These are phyloP conservation scores for Halesus radiatus DNA, from an alignment of 1,140 invertebrate species.

Conservation along the genomic window DNA sequence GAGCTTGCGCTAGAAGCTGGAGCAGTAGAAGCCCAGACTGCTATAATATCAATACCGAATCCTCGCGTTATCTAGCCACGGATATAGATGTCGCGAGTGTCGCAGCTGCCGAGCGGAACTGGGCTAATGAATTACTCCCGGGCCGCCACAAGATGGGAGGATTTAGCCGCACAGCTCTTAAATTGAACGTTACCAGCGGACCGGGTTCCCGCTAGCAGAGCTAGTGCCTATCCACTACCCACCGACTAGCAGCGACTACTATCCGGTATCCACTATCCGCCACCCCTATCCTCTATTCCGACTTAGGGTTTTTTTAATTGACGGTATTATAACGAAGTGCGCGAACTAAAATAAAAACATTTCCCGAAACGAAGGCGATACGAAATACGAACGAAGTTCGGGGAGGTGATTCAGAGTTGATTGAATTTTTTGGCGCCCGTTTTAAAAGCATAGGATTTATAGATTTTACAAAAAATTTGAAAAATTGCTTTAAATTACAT, in stretches of 20 bases:
- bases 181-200: conserved; percentile 3
- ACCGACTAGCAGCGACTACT: no score
- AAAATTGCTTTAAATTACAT: no score
- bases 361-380: neutral
- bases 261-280: no score
- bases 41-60: conserved; percentile 1
- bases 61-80: neutral
- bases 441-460: no score
- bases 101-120: conserved; percentile 30
- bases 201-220: neutral
- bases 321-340: conserved; percentile 11
- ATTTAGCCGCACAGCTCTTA: conserved; percentile 34
- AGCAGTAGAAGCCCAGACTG: no score
- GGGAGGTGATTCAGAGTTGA: neutral
- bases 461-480: no score
- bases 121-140: conserved; percentile 36
- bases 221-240: no score
- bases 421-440: neutral
- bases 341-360: conserved; percentile 1
- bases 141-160: conserved; percentile 27
- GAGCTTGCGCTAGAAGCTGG: no score
- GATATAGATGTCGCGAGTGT: conserved; percentile 36
- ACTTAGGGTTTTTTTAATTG: conserved; percentile 6
- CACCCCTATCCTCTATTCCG: neutral
- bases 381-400: neutral